Evolutionary conservation across 2,113 vertebrate genomes (phyloP).

Genomic region (Eubucco bourcierii): DNA sequence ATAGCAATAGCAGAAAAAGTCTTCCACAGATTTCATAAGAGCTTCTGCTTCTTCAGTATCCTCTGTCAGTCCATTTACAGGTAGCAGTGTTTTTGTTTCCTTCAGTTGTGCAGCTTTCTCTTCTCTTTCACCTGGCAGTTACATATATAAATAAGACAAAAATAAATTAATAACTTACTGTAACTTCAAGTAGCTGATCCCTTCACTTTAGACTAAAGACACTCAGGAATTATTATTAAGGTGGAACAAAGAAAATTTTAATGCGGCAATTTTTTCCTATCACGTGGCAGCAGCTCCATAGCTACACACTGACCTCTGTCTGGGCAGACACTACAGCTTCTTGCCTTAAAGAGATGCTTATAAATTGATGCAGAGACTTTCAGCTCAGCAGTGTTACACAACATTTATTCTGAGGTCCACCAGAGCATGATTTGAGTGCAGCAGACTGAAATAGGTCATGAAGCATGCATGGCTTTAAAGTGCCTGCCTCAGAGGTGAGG

Average conservation of each 20-base stretch:
- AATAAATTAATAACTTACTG: background rate
- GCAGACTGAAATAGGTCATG: background rate
- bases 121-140: conserved; percentile 69
- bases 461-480: background rate
- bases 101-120: conserved; percentile 61
- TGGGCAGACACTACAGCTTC: too few species aligned
- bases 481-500: background rate
- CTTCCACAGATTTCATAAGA: conserved; percentile 79
- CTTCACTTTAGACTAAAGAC: background rate
- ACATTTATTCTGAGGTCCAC: too few species aligned
- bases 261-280: too few species aligned
- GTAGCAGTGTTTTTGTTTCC: conserved; percentile 1
- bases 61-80: conserved; percentile 33
- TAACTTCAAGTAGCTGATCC: background rate
- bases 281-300: too few species aligned
- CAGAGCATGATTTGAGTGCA: conserved; percentile 1
- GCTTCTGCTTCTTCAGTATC: conserved; percentile 70
- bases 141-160: background rate
- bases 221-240: background rate
- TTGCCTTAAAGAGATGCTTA: too few species aligned
- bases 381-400: too few species aligned
- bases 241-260: too few species aligned
- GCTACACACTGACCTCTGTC: too few species aligned
- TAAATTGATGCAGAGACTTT: too few species aligned
- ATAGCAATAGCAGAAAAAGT: conserved; percentile 80